Evolutionary conservation across 2,888 invertebrate genomes (phyloP).

Genomic region (Alentia gelatinosa): DNA sequence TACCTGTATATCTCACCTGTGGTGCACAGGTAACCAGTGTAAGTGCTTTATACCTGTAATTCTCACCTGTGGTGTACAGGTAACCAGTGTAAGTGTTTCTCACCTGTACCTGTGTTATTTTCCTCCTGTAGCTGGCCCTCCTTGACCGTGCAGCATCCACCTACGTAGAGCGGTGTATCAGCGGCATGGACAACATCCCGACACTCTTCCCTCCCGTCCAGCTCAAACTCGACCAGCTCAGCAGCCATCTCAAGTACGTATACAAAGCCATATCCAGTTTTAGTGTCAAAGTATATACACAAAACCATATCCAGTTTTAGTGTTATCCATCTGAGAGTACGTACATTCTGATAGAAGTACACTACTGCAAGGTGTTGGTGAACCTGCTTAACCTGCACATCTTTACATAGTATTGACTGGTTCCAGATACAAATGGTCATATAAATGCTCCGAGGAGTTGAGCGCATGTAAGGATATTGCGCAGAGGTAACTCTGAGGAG

Average conservation of each 20-base stretch:
- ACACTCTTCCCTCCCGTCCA: constrained; percentile 71
- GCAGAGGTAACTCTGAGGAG: too few species aligned
- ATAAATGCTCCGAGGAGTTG: too few species aligned
- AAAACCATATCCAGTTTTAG: neutral
- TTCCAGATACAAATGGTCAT: too few species aligned
- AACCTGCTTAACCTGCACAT: too few species aligned
- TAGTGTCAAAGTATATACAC: too few species aligned
- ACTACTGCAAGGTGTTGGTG: too few species aligned
- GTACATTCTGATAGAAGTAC: too few species aligned
- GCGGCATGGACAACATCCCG: constrained; percentile 67
- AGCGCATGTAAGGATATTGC: too few species aligned
- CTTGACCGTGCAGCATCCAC: constrained; percentile 69
- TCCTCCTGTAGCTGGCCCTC: constrained; percentile 68
- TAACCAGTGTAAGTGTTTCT: neutral
- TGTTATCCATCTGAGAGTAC: too few species aligned
- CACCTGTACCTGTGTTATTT: neutral
- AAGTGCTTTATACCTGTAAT: neutral
- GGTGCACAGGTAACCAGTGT: neutral
- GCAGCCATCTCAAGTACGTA: constrained; percentile 70
- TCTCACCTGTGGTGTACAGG: neutral
- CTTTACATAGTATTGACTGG: too few species aligned
- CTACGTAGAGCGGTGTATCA: constrained; percentile 67
- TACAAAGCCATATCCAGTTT: neutral
- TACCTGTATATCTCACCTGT: neutral
- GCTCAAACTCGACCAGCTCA: constrained; percentile 68